Conservation (phyloP, 1,140 invertebrate genomes). For the Uloborus diversus region DNA sequence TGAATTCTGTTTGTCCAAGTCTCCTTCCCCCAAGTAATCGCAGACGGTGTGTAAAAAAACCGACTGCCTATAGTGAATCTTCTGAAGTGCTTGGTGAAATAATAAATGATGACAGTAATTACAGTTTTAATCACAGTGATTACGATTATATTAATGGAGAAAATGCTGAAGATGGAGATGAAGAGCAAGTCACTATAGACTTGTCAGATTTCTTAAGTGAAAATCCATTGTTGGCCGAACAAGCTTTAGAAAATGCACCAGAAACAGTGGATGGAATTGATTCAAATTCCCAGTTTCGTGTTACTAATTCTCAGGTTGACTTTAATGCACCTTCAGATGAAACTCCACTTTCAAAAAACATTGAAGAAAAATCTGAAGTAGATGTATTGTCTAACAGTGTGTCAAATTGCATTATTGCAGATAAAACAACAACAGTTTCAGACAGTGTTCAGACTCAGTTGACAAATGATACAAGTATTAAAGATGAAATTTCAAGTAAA, state of each 20-base stretch:
- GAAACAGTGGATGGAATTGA: constrained; percentile 16
- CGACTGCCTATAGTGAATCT: constrained; percentile 17
- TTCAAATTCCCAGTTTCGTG: constrained; percentile 36
- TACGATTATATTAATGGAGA: background rate
- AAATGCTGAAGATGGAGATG: constrained; percentile 12
- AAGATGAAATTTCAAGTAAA: background rate
- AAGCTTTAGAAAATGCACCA: background rate
- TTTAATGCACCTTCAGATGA: background rate
- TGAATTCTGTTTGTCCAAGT: background rate
- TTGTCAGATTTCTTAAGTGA: constrained; percentile 24
- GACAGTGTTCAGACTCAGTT: background rate
- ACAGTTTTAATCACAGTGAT: background rate
- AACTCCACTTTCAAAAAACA: background rate
- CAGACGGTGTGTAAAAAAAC: constrained; percentile 22
- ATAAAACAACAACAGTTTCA: background rate
- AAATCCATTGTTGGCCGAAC: constrained; percentile 26
- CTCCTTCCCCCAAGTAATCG: background rate
- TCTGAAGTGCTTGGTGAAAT: constrained; percentile 4
- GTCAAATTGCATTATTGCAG: background rate
- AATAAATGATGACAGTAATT: background rate
- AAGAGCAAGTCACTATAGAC: constrained; percentile 38
- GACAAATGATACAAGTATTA: background rate
- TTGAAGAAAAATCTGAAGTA: background rate
- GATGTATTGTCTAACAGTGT: background rate
- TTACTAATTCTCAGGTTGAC: constrained; percentile 10